Evolutionary conservation across 2,113 vertebrate species (phyloP), one percentile per base, ranked within the genome.

Genomic region (Athene noctua): DNA sequence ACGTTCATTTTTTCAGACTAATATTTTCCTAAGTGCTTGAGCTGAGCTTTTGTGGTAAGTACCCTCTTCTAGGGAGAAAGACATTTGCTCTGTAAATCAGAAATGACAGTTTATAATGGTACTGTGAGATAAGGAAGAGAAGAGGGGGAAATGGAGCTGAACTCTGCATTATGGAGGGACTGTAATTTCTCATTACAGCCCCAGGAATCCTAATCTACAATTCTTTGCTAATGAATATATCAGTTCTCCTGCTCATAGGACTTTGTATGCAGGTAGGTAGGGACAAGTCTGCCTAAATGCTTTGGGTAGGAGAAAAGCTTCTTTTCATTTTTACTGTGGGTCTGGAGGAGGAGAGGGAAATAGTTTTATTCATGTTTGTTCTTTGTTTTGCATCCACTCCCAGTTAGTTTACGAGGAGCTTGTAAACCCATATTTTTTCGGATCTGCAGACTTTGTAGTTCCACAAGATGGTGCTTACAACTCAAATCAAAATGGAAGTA

Each of bases 381-480:
- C 52, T 78, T 86, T 79, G 42, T 54, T 75, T 85, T 57, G 9
- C 4, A 4, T 65, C 51, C 22, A 47, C 71, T 91, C 29, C 52
- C 9, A 1, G 14, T 66, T 54, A 40, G 40, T 78, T 74, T 44
- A 16, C 42, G 29, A 67, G 38, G 57, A 94, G 18, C 13, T 54
- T 36, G 42, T 75, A 73, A 90, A 65, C 11, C 5, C 3, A 0
- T 72, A 8, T 32, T 57, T 88, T 79, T 80, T 55, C 58, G 88
- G 4, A 62, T 73, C 54, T 73, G 11, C n/a, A 82, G 70, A 21
- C 34, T 94, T 93, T 91, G 34, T 88, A 49, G 15, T 88, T 94
- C 74, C 88, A 78, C 79, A 94, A 96, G 72, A 96, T 95, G 96
- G 90, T 93, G 88, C 81, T 92, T 96, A 66, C 66, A 80, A 83